Base-by-base conservation (phyloP, 2,113 vertebrate species). In the Pterocles orientalis region DNA sequence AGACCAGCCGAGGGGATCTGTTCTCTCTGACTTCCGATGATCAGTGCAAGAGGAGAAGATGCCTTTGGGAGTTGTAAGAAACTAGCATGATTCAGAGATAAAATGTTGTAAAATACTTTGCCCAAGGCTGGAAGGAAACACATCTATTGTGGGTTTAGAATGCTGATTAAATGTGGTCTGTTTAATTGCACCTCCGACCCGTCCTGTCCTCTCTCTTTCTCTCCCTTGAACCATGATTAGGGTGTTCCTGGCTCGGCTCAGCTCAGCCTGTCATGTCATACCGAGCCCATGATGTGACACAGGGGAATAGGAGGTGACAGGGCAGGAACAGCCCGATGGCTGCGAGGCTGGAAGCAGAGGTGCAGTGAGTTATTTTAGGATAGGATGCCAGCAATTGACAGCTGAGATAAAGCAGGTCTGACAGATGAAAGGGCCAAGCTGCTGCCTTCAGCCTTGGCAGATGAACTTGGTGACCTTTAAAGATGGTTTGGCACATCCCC, bases 401-500 rank as follows among this genome's bases (percentile, higher is more conserved):
- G 57, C 33, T 76, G 84, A 95, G 76, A 23, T 8, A 92, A 95
- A 95, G 3, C 73, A 68, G 61, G 76, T 3, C 65, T 96, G 96
- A 82, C 96, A 95, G 89, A 79, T 45, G 48, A 92, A 92, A 91
- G 95, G 84, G 57, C 86, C 86, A 85, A 94, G 86, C 86, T 94
- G 94, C 95, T 82, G 89, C 82, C 88, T 75, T 33, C 92, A 90
- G 88, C 79, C 86, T 77, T 14, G 58, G 94, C 71, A 64, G 13
- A 78, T 45, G 83, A 66, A 50, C 69, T 77, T 43, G 4, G 1
- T 94, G 94, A 94, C 95, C 93, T 96, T 89, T 39, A 4, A 28
- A 23, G 77, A 43, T 21, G 76, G 19, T 64, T 24, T 71, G 81
- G 81, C 65, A 39, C 34, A 3, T 62, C 64, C 56, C 66, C 61